phyloP scores from a whole-genome alignment of 2,797 vertebrate species.

The Phataginus tricuspis region DNA sequence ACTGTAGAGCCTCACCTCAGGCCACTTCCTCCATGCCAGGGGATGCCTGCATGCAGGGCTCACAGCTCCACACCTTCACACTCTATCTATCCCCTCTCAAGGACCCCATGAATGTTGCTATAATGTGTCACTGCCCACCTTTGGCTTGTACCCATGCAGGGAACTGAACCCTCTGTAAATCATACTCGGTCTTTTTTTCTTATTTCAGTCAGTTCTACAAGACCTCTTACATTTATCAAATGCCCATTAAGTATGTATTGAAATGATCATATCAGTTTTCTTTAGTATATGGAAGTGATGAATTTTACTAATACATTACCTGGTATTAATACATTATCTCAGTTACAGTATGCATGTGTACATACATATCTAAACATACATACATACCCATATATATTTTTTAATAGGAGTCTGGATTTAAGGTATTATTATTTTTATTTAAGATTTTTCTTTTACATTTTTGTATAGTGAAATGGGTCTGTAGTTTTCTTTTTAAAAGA shows the following conservation, averaged over 20 bases:
- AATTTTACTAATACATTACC: neutral
- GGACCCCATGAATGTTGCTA: neutral
- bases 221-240: neutral
- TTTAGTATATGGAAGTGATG: neutral
- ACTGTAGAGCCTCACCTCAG: neutral
- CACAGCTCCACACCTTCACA: neutral
- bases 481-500: neutral
- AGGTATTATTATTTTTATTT: neutral
- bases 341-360: neutral
- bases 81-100: neutral
- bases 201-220: neutral
- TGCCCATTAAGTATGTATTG: neutral
- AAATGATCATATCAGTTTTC: neutral
- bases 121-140: too few relatives aligned
- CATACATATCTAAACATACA: neutral
- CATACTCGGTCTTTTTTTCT: neutral
- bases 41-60: neutral
- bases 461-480: constrained; percentile 23
- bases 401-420: constrained; percentile 7
- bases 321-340: neutral
- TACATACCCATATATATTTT: neutral
- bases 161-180: neutral
- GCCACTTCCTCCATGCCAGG: neutral
- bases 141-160: neutral
- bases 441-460: constrained; percentile 6